Conservation (phyloP, 2,888 invertebrate genomes). For the Didymodactylos carnosus region DNA sequence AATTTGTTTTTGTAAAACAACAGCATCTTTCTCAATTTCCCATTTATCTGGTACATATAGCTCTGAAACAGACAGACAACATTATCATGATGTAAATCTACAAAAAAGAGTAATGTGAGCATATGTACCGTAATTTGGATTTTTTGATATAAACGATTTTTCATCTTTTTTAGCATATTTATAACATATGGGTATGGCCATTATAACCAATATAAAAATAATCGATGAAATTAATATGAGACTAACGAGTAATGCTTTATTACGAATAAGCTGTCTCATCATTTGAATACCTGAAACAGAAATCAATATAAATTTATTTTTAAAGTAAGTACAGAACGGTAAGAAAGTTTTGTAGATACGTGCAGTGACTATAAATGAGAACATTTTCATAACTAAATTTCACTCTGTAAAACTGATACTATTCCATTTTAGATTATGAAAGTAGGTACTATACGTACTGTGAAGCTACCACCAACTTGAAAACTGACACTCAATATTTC, state of each 20-base stretch:
- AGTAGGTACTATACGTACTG: too few relatives aligned
- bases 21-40: slow-evolving; percentile 8
- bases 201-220: neutral
- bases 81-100: neutral
- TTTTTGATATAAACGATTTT: neutral
- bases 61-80: too few relatives aligned
- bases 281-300: neutral
- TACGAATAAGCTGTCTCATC: neutral
- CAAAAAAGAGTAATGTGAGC: neutral
- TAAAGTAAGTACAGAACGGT: too few relatives aligned
- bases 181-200: neutral
- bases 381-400: too few relatives aligned
- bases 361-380: too few relatives aligned
- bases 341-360: too few relatives aligned
- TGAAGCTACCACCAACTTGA: too few relatives aligned
- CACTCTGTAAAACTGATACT: too few relatives aligned
- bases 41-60: slow-evolving; percentile 2
- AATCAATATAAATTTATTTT: neutral
- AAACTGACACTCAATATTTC: too few relatives aligned
- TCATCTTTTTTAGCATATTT: neutral
- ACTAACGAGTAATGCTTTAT: too few relatives aligned
- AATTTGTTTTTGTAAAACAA: neutral
- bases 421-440: too few relatives aligned
- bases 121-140: neutral
- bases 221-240: too few relatives aligned